phyloP scores from a whole-genome alignment of 2,888 invertebrate species.

The Drosophila picticornis region DNA sequence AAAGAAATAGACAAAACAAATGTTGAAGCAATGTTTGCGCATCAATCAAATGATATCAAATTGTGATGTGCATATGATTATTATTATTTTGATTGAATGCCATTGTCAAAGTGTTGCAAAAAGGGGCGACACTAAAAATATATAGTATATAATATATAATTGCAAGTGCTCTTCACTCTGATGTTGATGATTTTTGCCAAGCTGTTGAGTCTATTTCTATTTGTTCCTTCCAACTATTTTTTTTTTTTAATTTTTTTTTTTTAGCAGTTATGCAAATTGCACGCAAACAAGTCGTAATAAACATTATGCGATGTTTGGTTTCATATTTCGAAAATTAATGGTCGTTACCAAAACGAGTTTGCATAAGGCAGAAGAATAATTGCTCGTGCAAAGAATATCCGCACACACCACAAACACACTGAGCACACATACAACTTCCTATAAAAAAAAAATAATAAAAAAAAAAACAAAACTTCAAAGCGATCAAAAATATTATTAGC shows the following conservation, averaged over 20 bases:
- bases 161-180: slow-evolving; percentile 60
- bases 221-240: background rate
- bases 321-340: slow-evolving; percentile 71
- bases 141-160: slow-evolving; percentile 46
- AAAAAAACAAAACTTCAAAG: background rate
- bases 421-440: background rate
- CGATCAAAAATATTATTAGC: background rate
- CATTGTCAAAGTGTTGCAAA: slow-evolving; percentile 41
- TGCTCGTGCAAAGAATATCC: slow-evolving; percentile 67
- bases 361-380: slow-evolving; percentile 31
- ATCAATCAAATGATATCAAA: slow-evolving; percentile 72
- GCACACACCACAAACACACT: slow-evolving; percentile 15
- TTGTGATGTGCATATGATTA: slow-evolving; percentile 34
- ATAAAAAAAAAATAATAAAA: slow-evolving; percentile 14
- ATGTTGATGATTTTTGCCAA: slow-evolving; percentile 15
- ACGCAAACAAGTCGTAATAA: slow-evolving; percentile 61
- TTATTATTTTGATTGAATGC: slow-evolving; percentile 67
- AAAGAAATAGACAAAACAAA: slow-evolving; percentile 2
- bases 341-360: slow-evolving; percentile 63
- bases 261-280: slow-evolving; percentile 71
- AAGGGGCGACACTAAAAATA: slow-evolving; percentile 14
- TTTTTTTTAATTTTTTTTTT: slow-evolving; percentile 18
- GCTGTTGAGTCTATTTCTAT: slow-evolving; percentile 11
- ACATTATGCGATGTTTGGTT: slow-evolving; percentile 66
- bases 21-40: slow-evolving; percentile 60